Evolutionary conservation across 1,140 invertebrate species (phyloP), one percentile per base, ranked within the genome.

Genomic region (Drosophila nebulosa): DNA sequence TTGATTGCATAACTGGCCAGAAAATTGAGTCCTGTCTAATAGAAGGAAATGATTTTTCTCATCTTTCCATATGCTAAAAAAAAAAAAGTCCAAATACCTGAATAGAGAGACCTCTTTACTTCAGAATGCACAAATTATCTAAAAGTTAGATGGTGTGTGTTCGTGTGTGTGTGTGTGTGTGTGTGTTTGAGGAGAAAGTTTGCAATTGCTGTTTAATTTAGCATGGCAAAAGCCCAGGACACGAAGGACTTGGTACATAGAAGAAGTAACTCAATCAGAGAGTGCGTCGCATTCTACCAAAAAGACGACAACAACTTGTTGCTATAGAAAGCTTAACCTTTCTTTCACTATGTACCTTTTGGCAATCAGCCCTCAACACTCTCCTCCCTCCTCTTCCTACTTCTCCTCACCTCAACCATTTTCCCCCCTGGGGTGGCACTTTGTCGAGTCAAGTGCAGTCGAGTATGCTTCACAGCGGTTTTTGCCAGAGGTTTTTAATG

Each of bases 121-220:
- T 22, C 24, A 14, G 21, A 14, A 69, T 55, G 64, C 81, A 46
- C 16, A 86, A 86, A 88, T 86, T 86, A 86, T 88, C 51, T 71
- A 53, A 60, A 88, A 83, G 83, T 73, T 78, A 69, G 30, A 12
- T 12, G 7, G 5, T 6, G 24, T 53, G 14, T 27, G 39, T 53
- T 16, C 32, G 26, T 36, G 26, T 24, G n/a, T 46, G 59, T 53
- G 73, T 0, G 4, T 6, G 30, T 52, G 14, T 21, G 27, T 53
- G 27, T 39, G 26, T 55, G 32, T 24, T 10, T 53, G 52, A 51
- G 73, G 42, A 52, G 73, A 89, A 88, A 74, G 86, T 88, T 88
- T 70, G 75, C 84, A 89, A 88, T 88, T 88, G 83, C 83, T 88
- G 83, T 88, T 88, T 76, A 88, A 88, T 88, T 88, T 88, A 68